These are phyloP conservation scores for Crossaster papposus DNA, from an alignment of 53 echinoderm and acorn worm genomes.

Conservation along the genomic window DNA sequence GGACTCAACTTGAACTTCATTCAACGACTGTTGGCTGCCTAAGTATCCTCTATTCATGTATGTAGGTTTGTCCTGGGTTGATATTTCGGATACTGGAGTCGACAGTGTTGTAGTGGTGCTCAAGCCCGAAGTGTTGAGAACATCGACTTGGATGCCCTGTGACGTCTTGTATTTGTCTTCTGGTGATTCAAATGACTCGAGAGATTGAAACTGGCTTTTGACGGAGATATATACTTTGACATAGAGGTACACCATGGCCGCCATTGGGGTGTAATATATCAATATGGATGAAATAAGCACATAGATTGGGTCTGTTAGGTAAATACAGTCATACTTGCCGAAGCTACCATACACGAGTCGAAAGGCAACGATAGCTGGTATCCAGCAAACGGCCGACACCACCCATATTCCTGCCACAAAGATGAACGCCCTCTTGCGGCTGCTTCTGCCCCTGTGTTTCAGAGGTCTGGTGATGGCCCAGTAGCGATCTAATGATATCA, in stretches of 20 bases:
- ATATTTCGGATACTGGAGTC: neutral
- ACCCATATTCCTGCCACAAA: slow-evolving; percentile 64
- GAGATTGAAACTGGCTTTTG: slow-evolving; percentile 23
- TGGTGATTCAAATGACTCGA: slow-evolving; percentile 3
- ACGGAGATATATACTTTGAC: slow-evolving; percentile 51
- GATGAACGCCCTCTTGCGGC: slow-evolving; percentile 45
- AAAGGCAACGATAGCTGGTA: slow-evolving; percentile 59
- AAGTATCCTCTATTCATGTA: slow-evolving; percentile 28
- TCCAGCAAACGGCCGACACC: slow-evolving; percentile 62
- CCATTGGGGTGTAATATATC: slow-evolving; percentile 68
- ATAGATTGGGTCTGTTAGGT: slow-evolving; percentile 67
- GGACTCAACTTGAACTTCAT: neutral
- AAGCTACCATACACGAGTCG: slow-evolving; percentile 41
- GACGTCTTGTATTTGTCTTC: neutral
- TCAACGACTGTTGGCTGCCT: neutral
- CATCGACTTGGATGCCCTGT: neutral
- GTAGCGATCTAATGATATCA: slow-evolving; percentile 79
- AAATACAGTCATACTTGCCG: slow-evolving; percentile 58
- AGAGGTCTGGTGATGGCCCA: slow-evolving; percentile 74
- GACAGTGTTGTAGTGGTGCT: neutral
- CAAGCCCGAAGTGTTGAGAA: neutral
- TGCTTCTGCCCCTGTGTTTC: slow-evolving; percentile 48
- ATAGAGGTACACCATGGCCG: slow-evolving; percentile 63
- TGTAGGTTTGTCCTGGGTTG: neutral
- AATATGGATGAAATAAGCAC: slow-evolving; percentile 63